Percentiles rank a stretch among this genome's conserved stretches.
These are phyloP conservation scores for Columbina picui DNA, from an alignment of 2,113 vertebrate species.

Conservation along the genomic window DNA sequence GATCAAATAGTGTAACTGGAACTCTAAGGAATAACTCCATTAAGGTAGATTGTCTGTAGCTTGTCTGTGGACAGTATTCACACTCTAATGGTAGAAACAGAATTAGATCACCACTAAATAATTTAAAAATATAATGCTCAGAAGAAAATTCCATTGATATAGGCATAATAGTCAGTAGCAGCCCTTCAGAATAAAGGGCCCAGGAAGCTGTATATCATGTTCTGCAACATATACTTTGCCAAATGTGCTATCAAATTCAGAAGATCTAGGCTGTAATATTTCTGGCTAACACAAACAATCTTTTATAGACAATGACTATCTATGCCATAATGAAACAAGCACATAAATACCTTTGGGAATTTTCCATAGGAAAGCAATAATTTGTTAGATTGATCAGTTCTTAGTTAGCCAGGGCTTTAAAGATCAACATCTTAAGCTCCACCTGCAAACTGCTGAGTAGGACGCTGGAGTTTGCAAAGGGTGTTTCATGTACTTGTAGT, in stretches of 20 bases:
- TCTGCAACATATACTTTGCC: neutral
- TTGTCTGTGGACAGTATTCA: neutral
- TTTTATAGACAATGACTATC: neutral
- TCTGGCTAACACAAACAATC: neutral
- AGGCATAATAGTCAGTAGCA: neutral
- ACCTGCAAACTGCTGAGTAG: neutral
- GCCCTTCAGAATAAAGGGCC: neutral
- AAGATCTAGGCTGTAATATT: neutral
- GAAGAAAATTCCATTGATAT: neutral
- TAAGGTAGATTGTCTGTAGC: neutral
- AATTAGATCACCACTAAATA: neutral
- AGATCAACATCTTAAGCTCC: neutral
- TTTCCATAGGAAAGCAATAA: neutral
- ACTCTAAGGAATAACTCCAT: neutral
- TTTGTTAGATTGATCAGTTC: neutral
- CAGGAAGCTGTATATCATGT: neutral
- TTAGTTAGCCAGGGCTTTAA: neutral
- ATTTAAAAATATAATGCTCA: neutral
- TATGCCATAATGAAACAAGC: neutral
- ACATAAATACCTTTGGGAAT: neutral
- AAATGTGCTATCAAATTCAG: neutral
- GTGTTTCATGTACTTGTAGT: neutral
- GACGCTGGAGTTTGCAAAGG: neutral
- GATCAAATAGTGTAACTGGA: neutral
- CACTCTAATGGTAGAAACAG: neutral